Conservation (phyloP, 2,888 invertebrate genomes). For the Leucoptera coffeella region DNA sequence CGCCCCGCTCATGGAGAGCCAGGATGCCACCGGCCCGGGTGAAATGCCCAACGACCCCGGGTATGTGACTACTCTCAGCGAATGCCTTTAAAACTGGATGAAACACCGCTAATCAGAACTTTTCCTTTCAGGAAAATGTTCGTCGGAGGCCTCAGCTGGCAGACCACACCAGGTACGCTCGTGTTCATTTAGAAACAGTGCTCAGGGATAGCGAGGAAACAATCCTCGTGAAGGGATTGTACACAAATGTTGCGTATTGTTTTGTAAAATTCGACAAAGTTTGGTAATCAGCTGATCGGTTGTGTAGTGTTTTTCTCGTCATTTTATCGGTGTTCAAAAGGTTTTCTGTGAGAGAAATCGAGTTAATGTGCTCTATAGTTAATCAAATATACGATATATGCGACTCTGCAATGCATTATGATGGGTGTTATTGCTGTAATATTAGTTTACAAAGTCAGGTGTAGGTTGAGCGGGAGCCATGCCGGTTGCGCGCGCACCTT, state of each 20-base stretch:
- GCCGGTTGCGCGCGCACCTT: constrained; percentile 46
- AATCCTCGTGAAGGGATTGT: neutral
- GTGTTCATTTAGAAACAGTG: constrained; percentile 6
- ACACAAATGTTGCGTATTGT: constrained; percentile 10
- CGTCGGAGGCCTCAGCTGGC: constrained; percentile 99
- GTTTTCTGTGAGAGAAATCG: no score
- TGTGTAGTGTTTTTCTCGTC: neutral
- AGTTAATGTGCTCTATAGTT: no score
- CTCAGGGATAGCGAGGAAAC: neutral
- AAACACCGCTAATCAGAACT: constrained; percentile 32
- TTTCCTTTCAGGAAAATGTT: constrained; percentile 98
- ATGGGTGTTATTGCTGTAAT: no score
- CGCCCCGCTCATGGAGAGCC: constrained; percentile 61
- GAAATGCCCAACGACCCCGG: constrained; percentile 94
- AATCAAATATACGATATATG: no score
- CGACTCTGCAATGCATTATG: no score
- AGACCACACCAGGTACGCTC: constrained; percentile 94
- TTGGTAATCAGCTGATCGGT: constrained; percentile 46
- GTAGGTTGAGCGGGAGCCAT: constrained; percentile 41
- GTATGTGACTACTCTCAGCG: no score
- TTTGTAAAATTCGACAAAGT: constrained; percentile 40
- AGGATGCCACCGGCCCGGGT: constrained; percentile 78
- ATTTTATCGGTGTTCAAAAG: no score
- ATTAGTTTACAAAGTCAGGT: constrained; percentile 46
- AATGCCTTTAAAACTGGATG: no score